Base-by-base conservation (phyloP, 2,888 invertebrate genomes). In the Dryomyza anilis region DNA sequence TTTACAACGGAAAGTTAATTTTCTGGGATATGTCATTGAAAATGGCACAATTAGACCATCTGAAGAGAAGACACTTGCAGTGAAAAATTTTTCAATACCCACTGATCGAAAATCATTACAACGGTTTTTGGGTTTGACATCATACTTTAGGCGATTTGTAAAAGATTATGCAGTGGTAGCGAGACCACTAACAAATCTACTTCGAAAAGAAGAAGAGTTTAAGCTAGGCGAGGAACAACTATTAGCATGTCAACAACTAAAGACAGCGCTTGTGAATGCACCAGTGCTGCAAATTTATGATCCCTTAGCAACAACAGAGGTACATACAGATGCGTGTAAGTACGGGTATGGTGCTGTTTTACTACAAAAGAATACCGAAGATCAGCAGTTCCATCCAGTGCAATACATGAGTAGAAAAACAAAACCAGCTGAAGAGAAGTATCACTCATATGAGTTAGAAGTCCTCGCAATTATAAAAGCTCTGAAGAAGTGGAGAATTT, bases 321-420 rank as follows among this genome's bases (percentile, higher is more conserved):
- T 72, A 4, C 70, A 71, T 48, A 63, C 70, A 3, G 72, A 73
- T n/a, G n/a, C n/a, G n/a, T n/a, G n/a, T n/a, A 36, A 36, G n/a
- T 36, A 36, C n/a, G 36, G 36, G 14, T 36, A 36, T n/a, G 36
- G 36, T 36, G 36, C 36, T 14, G 36, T 36, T 2, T 36, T 36
- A 6, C 36, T 36, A n/a, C 36, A 36, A 36, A 7, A 36, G n/a
- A n/a, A 36, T n/a, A 14, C 36, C 36, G 36, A 36, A n/a, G 36
- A 36, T 36, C 36, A 36, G n/a, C n/a, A n/a, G n/a, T n/a, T n/a
- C n/a, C n/a, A n/a, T n/a, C n/a, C n/a, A n/a, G n/a, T n/a, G n/a
- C 14, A 36, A n/a, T 36, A 36, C 36, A 36, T 36, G 36, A 36
- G 36, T 36, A 3, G 36, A 3, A 36, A 36, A 36, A 36, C 36